phyloP scores from a whole-genome alignment of 1,140 invertebrate genomes.

The Episyrphus balteatus region DNA sequence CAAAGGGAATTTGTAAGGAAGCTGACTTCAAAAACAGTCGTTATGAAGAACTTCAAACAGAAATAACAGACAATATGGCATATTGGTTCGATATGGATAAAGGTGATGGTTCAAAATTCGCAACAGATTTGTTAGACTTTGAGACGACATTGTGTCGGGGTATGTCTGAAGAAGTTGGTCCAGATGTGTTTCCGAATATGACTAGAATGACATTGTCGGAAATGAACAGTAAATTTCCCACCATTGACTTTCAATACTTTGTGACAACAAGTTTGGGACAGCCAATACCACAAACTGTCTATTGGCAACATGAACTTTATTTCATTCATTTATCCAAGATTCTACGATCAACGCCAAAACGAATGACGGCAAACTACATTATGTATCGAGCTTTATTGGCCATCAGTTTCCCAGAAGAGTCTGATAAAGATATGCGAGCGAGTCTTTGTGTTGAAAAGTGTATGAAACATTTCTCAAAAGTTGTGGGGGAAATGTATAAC shows the following conservation, averaged over 20 bases:
- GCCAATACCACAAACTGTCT: constrained; percentile 4
- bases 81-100: constrained; percentile 17
- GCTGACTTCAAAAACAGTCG: constrained; percentile 9
- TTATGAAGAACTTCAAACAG: constrained; percentile 12
- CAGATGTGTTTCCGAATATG: constrained; percentile 2
- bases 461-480: constrained; percentile 21
- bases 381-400: constrained; percentile 22
- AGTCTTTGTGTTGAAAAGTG: constrained; percentile 15
- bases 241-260: too few species aligned
- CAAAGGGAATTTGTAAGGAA: constrained; percentile 18
- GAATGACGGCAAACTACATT: constrained; percentile 22
- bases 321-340: constrained; percentile 16
- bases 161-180: constrained; percentile 11
- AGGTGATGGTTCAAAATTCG: constrained; percentile 15
- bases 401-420: constrained; percentile 18
- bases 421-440: constrained; percentile 8
- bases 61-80: constrained; percentile 17
- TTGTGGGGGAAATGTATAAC: constrained; percentile 23
- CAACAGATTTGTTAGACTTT: constrained; percentile 23
- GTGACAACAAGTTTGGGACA: too few species aligned
- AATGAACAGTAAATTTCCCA: too few species aligned
- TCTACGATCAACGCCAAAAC: constrained; percentile 8
- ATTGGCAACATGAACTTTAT: constrained; percentile 17
- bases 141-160: constrained; percentile 29
- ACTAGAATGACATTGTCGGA: background rate